Base-by-base conservation (phyloP, 2,888 invertebrate species). In the Caenorhabditis wallacei region DNA sequence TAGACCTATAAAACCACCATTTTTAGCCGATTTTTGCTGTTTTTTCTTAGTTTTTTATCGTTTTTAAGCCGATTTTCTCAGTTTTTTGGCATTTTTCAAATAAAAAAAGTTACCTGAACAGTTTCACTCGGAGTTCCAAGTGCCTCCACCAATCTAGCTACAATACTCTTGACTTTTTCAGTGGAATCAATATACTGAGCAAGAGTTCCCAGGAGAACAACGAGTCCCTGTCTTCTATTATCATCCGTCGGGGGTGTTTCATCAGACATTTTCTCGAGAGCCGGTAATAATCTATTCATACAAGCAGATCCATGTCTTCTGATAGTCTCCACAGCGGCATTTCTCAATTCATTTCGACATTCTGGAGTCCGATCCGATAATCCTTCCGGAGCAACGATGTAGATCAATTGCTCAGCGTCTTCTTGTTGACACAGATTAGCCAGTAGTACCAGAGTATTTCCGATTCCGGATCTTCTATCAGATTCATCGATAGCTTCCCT, bases 111-210 rank as follows among this genome's bases (percentile, higher is more conserved):
- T 35, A 61, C 63, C 63, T 66, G 66, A 20, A 98, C 95, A 94
- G 96, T 96, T 92, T 98, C 97, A 48, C 98, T 97, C 13, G 99
- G 99, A 48, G 98, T 99, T 43, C 96, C 96, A 4, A 99, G 94
- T 0, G 98, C 96, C 66, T 96, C 95, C 68, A 99, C 95, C 57
- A 99, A 94, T 80, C 97, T 94, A 89, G 95, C 94, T 10, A 98
- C 95, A 90, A 99, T 98, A n/a, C 98, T 82, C 16, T 83, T 78
- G 18, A 84, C 84, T 85, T 96, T 96, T 89, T 96, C 96, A 0
- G 79, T 82, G 1, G 82, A 75, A 20, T 87, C 85, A 51, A 87
- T 80, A 64, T 84, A 85, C 54, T 96, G 94, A n/a, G 98, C 98
- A 88, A 99, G 94, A 0, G 96, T 96, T 4, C 99, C 99, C 95